Evolutionary conservation across 2,888 invertebrate genomes (phyloP), one percentile per base, ranked within the genome.

Genomic region (Cephus pygmeus): DNA sequence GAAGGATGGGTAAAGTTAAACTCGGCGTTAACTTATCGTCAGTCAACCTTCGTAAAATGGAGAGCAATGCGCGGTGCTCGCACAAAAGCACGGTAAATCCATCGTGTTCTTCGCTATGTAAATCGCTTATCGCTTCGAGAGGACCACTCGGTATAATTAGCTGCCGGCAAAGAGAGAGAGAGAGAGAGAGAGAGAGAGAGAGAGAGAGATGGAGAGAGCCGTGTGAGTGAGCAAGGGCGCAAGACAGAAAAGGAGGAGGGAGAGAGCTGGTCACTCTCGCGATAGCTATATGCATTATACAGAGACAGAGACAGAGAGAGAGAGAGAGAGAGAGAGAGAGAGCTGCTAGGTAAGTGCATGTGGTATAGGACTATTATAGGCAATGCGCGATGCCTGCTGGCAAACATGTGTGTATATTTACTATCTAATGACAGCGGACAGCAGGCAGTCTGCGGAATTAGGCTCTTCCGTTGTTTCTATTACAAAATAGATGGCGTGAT

Each of bases 401-500:
- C 33, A 33, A 82, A 82, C 81, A 79, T 82, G 81, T 84, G 87
- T 88, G 86, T 87, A 86, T 36, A 36, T 36, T 36, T 36, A 12
- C 36, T 36, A 36, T 89, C 89, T 88, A 73, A 89, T 87, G 87
- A 86, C 36, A 36, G 12, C 36, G 85, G 85, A 83, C 79, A 77
- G 81, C 78, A 79, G 79, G 73, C 77, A 78, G 75, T 83, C 88
- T 87, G 88, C 87, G 87, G 87, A 91, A 91, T 91, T 91, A 88
- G 90, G 90, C 86, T 90, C 90, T 90, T 90, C 91, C 91, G 91
- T 90, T 90, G 90, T 90, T 91, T 91, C 91, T 91, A 91, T 91
- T 91, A 91, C 90, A 90, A 91, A 91, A 91, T 91, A 90, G 90
- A 90, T 87, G 90, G 86, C 88, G 84, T 87, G 89, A 31, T 30